Evolutionary conservation across 2,888 invertebrate species (phyloP).

Genomic region (Lasioglossum marginatum): DNA sequence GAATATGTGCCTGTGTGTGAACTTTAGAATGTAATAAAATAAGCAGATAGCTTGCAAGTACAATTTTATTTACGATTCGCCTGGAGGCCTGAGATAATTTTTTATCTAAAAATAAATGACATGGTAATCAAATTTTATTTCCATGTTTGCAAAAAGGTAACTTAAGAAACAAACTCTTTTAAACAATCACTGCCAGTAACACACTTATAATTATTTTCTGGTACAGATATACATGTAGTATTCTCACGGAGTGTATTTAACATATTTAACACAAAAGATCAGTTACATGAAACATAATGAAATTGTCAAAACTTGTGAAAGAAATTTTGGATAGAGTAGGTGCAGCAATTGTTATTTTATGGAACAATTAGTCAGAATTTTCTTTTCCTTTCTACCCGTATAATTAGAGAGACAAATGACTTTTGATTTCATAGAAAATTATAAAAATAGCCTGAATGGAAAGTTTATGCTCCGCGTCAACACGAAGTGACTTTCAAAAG

Average conservation of each 20-base stretch:
- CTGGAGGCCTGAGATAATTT: background rate
- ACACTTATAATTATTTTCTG: background rate
- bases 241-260: too few species aligned
- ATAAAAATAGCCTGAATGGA: background rate
- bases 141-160: background rate
- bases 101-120: background rate
- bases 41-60: background rate
- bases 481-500: background rate
- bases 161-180: background rate
- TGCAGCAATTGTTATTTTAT: background rate
- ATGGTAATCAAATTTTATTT: background rate
- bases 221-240: background rate
- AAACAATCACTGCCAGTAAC: background rate
- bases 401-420: background rate
- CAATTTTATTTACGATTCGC: background rate
- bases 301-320: background rate
- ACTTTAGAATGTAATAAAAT: conserved; percentile 6
- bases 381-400: background rate
- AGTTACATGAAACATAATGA: background rate
- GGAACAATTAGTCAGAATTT: background rate
- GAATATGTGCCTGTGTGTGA: background rate
- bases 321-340: background rate
- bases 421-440: background rate
- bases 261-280: too few species aligned
- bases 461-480: background rate